phyloP scores from a whole-genome alignment of 2,113 vertebrate species.

The Sorex fumeus region DNA sequence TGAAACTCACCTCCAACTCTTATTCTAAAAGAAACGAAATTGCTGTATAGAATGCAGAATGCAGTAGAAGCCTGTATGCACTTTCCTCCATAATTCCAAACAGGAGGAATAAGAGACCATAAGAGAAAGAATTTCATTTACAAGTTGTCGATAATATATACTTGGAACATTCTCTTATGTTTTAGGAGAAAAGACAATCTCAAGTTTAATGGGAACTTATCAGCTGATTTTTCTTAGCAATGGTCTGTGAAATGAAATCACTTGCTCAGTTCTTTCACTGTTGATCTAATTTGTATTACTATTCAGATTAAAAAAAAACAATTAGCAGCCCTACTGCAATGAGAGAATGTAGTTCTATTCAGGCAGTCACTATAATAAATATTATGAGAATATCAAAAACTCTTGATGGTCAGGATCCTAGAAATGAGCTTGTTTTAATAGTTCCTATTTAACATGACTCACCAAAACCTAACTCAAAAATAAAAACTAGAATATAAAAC shows the following conservation, averaged over 20 bases:
- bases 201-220: slow-evolving; percentile 22
- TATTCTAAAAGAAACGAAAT: background rate
- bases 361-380: background rate
- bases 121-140: background rate
- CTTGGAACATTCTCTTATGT: background rate
- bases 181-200: background rate
- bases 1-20: slow-evolving; percentile 23
- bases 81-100: background rate
- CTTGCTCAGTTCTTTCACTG: slow-evolving; percentile 17
- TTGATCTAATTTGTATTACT: slow-evolving; percentile 51
- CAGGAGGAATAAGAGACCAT: background rate
- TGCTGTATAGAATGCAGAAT: background rate
- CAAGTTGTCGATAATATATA: background rate
- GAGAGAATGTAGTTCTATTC: background rate
- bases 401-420: background rate
- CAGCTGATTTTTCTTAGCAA: slow-evolving; percentile 27
- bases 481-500: too few species aligned
- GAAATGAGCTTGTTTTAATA: background rate
- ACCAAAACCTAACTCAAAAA: too few species aligned
- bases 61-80: background rate
- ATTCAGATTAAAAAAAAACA: slow-evolving; percentile 73
- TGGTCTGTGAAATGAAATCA: slow-evolving; percentile 43
- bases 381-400: background rate
- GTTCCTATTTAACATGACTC: too few species aligned
- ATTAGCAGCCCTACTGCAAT: slow-evolving; percentile 26